These are phyloP conservation scores for Tetragonisca angustula DNA, from an alignment of 2,888 invertebrate species.

Conservation along the genomic window DNA sequence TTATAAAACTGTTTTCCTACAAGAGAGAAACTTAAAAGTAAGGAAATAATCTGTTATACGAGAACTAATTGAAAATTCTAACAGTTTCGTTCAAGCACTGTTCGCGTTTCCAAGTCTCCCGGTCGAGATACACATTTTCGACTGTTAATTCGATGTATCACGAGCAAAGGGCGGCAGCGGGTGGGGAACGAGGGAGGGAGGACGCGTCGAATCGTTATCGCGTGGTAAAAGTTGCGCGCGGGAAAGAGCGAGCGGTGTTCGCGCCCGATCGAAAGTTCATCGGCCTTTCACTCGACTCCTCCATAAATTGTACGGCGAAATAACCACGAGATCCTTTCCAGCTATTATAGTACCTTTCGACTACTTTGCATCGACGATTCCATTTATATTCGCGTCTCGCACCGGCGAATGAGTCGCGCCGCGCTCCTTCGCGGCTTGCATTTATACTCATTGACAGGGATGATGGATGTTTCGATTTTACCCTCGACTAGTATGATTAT, in stretches of 20 bases:
- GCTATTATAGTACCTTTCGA: slow-evolving; percentile 58
- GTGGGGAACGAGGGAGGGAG: too few species aligned
- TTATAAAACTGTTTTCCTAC: too few species aligned
- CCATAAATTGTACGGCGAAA: slow-evolving; percentile 47
- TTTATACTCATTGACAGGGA: slow-evolving; percentile 72
- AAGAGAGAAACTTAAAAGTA: too few species aligned
- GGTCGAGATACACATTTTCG: not conserved
- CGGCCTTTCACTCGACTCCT: slow-evolving; percentile 53
- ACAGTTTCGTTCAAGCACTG: too few species aligned
- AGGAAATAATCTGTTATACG: too few species aligned
- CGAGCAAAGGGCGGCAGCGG: not conserved
- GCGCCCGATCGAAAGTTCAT: slow-evolving; percentile 49
- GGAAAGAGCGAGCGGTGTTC: slow-evolving; percentile 5
- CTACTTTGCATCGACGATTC: slow-evolving; percentile 62
- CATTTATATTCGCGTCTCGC: slow-evolving; percentile 61
- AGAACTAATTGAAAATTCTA: too few species aligned
- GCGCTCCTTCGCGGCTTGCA: slow-evolving; percentile 61
- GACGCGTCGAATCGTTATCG: slow-evolving; percentile 6
- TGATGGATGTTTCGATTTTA: slow-evolving; percentile 76
- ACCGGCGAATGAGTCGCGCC: slow-evolving; percentile 56
- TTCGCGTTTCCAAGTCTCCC: not conserved
- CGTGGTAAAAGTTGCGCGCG: slow-evolving; percentile 21
- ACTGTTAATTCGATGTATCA: not conserved
- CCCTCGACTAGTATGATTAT: slow-evolving; percentile 69
- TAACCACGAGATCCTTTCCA: slow-evolving; percentile 49